These are phyloP conservation scores for Ormyrus labotus DNA, from an alignment of 2,888 invertebrate species.

Conservation along the genomic window DNA sequence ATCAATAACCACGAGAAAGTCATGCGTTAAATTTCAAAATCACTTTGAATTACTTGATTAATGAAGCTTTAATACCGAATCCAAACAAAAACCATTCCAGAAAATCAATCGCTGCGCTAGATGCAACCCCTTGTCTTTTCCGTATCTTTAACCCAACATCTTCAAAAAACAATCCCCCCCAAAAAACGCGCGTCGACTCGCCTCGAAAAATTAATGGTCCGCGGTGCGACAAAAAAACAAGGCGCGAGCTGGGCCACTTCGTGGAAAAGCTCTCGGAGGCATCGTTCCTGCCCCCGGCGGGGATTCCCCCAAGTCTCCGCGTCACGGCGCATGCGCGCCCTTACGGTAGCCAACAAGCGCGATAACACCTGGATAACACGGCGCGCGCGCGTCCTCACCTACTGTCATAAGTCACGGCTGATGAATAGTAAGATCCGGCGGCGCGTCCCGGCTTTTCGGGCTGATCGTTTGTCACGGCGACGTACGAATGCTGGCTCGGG, in stretches of 20 bases:
- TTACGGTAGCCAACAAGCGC: slow-evolving; percentile 26
- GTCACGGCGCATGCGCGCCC: not conserved
- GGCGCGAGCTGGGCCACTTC: not conserved
- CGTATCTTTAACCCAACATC: too few relatives aligned
- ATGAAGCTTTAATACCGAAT: too few relatives aligned
- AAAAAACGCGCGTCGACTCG: too few relatives aligned
- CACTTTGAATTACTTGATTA: too few relatives aligned
- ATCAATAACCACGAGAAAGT: not conserved
- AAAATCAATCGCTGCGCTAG: too few relatives aligned
- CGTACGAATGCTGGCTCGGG: too few relatives aligned
- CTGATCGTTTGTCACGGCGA: slow-evolving; percentile 21
- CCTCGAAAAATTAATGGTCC: not conserved
- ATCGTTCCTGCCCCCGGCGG: not conserved
- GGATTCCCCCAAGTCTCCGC: too few relatives aligned
- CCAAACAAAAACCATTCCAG: too few relatives aligned
- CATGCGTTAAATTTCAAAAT: too few relatives aligned
- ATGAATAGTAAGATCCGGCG: slow-evolving; percentile 26
- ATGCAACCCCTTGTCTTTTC: too few relatives aligned
- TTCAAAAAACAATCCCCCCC: too few relatives aligned
- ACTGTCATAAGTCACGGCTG: slow-evolving; percentile 38
- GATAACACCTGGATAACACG: slow-evolving; percentile 32
- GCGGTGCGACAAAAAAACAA: not conserved
- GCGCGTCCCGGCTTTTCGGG: slow-evolving; percentile 21
- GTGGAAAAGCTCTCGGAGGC: not conserved
- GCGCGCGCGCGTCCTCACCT: slow-evolving; percentile 32